Conservation (phyloP, 2,113 vertebrate species). For the Gasterosteus nipponicus region DNA sequence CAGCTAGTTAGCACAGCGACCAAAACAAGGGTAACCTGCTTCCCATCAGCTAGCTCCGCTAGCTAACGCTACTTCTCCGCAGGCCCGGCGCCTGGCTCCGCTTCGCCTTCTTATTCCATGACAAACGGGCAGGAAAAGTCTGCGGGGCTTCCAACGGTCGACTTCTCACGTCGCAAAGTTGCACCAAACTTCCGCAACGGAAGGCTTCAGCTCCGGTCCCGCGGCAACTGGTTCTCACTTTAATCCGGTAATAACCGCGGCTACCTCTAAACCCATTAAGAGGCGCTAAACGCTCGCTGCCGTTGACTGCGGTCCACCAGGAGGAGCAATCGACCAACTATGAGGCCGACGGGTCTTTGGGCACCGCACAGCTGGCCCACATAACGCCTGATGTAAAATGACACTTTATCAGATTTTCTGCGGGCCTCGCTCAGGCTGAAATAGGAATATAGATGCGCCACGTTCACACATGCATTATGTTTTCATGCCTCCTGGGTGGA, state of each 20-base stretch:
- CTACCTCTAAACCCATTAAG: slow-evolving; percentile 1
- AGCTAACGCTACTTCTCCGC: slow-evolving; percentile 52
- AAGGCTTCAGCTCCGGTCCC: slow-evolving; percentile 15
- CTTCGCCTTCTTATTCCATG: slow-evolving; percentile 62
- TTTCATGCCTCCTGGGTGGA: background rate
- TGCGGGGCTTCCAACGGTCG: background rate
- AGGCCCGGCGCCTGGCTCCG: slow-evolving; percentile 52
- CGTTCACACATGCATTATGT: background rate
- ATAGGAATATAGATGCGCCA: rapidly evolving
- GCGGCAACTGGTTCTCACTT: slow-evolving; percentile 12
- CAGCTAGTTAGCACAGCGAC: slow-evolving; percentile 57
- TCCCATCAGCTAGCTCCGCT: slow-evolving; percentile 49
- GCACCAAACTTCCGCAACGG: slow-evolving; percentile 37
- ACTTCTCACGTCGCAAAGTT: slow-evolving; percentile 26
- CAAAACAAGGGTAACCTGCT: slow-evolving; percentile 54
- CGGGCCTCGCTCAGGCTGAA: no score
- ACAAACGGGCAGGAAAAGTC: slow-evolving; percentile 21
- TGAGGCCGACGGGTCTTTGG: slow-evolving; percentile 70
- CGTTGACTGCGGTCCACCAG: slow-evolving; percentile 58
- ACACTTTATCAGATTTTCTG: background rate
- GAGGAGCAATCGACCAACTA: slow-evolving; percentile 55
- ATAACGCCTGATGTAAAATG: slow-evolving; percentile 74
- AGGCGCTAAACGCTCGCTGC: slow-evolving; percentile 31
- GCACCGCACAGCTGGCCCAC: slow-evolving; percentile 78
- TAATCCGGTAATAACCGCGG: slow-evolving; percentile 54